Conservation (phyloP, 2,888 invertebrate species). For the Himalopsyche tibetana region DNA sequence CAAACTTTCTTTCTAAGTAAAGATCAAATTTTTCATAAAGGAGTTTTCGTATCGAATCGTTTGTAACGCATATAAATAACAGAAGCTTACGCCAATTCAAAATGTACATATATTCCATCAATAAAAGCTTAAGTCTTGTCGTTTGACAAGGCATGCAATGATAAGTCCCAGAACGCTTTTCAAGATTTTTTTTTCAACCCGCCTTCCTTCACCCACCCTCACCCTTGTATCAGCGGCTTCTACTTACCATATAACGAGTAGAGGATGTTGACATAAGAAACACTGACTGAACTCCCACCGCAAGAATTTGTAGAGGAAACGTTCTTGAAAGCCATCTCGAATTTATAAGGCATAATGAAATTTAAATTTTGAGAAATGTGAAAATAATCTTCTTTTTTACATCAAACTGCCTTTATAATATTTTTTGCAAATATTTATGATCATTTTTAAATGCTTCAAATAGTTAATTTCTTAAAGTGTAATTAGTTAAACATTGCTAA, state of each 20-base stretch:
- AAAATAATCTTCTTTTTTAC: neutral
- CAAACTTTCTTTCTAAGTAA: no score
- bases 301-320: conserved; percentile 45
- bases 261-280: conserved; percentile 61
- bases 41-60: no score
- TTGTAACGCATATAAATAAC: no score
- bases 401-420: no score
- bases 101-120: neutral
- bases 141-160: conserved; percentile 30
- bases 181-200: conserved; percentile 44
- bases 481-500: no score
- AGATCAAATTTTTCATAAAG: no score
- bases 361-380: neutral
- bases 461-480: no score
- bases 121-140: neutral
- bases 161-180: conserved; percentile 46
- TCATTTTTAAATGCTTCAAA: no score
- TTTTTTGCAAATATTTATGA: no score
- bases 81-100: neutral
- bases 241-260: conserved; percentile 61
- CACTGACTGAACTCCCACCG: conserved; percentile 40
- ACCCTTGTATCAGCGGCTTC: conserved; percentile 56
- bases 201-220: conserved; percentile 8
- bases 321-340: conserved; percentile 9
- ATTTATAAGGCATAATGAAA: neutral